Evolutionary conservation across 1,140 invertebrate genomes (phyloP), one percentile per base, ranked within the genome.

Genomic region (Platyura marginata): DNA sequence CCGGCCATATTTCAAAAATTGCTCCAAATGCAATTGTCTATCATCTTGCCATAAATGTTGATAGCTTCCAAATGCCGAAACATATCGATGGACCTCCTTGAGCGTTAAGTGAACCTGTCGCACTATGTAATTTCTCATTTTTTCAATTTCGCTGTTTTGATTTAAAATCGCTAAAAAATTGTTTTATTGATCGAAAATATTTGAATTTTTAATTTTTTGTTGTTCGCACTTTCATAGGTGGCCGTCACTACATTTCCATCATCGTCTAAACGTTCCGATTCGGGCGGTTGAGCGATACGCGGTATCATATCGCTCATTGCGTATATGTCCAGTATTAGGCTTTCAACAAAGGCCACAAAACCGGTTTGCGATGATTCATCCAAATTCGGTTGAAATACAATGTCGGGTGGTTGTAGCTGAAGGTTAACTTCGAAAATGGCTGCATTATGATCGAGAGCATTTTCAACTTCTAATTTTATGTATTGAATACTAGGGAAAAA

Each of bases 351-450:
- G 25, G 59, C 57, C 25, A 70, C 72, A 47, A 82, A 78, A 35
- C 75, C 72, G 4, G 59, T 52, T 2, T 71, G 61, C 23, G 71
- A 64, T 13, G 69, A 67, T 10, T 66, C 51, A 49, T 79, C 69
- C 21, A 82, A 54, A 5, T 70, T 70, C 0, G 79, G 77, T 15
- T 65, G 54, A 49, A 75, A 82, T 10, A 70, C 57, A 23, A 84
- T 70, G 20, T 71, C 62, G 0, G 71, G 70, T 18, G 72, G 67
- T 37, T 71, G 63, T 2, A 85, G 61, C 46, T 73, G 69, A 46
- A 85, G 62, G 21, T 68, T 58, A 20, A 80, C 68, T 55, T 81
- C 73, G 48, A 75, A 72, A 0, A 76, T 58, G 0, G 74, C 71
- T 23, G 52, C 44, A 44, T 55, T 47, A 43, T 54, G 37, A 40